Base-by-base conservation (phyloP, 2,113 vertebrate species). In the Peromyscus leucopus region DNA sequence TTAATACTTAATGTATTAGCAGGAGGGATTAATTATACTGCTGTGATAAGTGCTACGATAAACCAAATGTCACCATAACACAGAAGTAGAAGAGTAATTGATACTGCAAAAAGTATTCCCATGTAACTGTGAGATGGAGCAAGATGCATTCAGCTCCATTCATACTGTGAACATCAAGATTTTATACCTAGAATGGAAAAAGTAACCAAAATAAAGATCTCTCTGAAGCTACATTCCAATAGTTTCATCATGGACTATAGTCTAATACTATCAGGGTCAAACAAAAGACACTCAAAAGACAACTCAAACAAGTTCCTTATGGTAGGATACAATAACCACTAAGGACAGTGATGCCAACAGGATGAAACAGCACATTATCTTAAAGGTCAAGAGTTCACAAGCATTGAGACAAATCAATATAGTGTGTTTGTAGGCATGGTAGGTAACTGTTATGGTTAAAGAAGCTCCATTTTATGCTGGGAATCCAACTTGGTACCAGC, bases 31-130 rank as follows among this genome's bases (percentile, higher is more conserved):
- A 74, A 90, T 74, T 82, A 69, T 48, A 46, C 7, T 89, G 26
- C 46, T 42, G 15, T 72, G 42, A 0, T 76, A 87, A 92, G 59
- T 19, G 16, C 26, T 16, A 61, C 7, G 33, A 91, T 85, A 93
- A 88, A 90, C 31, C 91, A 95, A 86, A 79, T 86, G 33, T 82
- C 31, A 89, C n/a, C 63, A 6, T 42, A 94, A 82, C 93, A 76
- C 19, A 92, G 57, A 91, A 26, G 2, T 7, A 80, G 36, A 63
- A 89, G 21, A 93, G 31, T 61, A 89, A 95, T 1, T 59, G 33
- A 74, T n/a, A 69, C 59, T 86, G 69, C 75, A 86, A 87, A 86
- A 89, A 22, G 75, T 39, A 82, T 22, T 74, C 28, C 46, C 24
- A 61, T 5, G 5, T 22, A 96, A 91, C 24, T 89, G 26, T 91